phyloP scores from a whole-genome alignment of 2,888 invertebrate genomes.

The Melieria crassipennis region DNA sequence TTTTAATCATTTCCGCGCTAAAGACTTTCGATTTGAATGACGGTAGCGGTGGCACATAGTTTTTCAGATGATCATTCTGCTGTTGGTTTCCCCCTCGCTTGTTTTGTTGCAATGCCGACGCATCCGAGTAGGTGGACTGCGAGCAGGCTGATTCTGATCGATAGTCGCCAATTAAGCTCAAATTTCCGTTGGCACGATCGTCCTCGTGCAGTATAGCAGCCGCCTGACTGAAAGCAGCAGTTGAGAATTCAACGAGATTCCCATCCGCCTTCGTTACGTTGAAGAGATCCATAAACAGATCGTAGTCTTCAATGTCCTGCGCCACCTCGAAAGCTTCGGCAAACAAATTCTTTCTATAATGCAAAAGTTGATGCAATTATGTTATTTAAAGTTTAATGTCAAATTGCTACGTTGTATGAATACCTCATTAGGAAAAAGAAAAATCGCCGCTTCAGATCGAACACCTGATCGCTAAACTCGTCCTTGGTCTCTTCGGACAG shows the following conservation, averaged over 20 bases:
- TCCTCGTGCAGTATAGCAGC: conserved; percentile 63
- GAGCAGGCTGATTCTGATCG: conserved; percentile 77
- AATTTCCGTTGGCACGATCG: conserved; percentile 46
- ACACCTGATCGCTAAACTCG: conserved; percentile 80
- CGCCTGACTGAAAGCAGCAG: conserved; percentile 78
- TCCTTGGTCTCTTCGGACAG: conserved; percentile 75
- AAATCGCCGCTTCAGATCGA: conserved; percentile 85
- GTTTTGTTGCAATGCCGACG: conserved; percentile 30
- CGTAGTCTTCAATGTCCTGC: conserved; percentile 85
- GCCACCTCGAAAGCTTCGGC: conserved; percentile 87
- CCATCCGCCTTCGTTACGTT: conserved; percentile 75
- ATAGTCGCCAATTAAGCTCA: conserved; percentile 50
- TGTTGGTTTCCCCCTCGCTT: conserved; percentile 38
- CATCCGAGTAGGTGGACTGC: conserved; percentile 74
- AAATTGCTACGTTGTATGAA: conserved; percentile 12
- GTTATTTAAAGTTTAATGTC: background rate
- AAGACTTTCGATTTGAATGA: conserved; percentile 63
- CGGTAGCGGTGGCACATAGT: conserved; percentile 65
- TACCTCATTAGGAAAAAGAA: conserved; percentile 87
- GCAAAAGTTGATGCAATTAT: background rate
- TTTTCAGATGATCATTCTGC: conserved; percentile 50
- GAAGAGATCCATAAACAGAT: conserved; percentile 85
- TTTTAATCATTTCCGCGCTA: conserved; percentile 64
- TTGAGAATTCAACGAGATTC: conserved; percentile 71
- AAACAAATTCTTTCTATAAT: conserved; percentile 43